phyloP scores from a whole-genome alignment of 2,888 invertebrate genomes.

The Drosophila lacicola region DNA sequence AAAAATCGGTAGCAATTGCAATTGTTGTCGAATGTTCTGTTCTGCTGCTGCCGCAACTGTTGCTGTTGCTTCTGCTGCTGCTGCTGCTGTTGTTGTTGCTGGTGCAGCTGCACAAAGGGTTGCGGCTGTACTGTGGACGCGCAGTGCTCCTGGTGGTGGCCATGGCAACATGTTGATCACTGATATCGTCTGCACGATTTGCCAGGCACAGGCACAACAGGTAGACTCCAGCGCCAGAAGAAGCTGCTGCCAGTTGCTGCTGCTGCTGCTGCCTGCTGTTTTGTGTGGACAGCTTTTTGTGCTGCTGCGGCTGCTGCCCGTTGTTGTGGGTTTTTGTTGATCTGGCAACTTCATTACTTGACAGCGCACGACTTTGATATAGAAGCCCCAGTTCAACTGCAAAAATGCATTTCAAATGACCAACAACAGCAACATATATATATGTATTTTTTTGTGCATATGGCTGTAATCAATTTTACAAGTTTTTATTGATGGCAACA shows the following conservation, averaged over 20 bases:
- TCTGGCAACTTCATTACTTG: constrained; percentile 81
- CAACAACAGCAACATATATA: constrained; percentile 27
- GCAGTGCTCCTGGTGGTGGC: constrained; percentile 48
- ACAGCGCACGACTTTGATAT: constrained; percentile 80
- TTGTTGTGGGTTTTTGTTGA: constrained; percentile 75
- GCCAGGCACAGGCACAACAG: constrained; percentile 63
- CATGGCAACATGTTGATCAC: constrained; percentile 74
- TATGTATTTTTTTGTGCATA: constrained; percentile 29
- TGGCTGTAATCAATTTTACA: constrained; percentile 78
- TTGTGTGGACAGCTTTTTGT: constrained; percentile 63
- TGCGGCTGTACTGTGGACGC: constrained; percentile 36
- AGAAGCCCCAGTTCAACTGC: constrained; percentile 40
- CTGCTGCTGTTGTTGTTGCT: constrained; percentile 15
- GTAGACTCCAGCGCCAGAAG: constrained; percentile 58
- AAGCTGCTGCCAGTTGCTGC: constrained; percentile 33
- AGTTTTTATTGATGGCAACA: constrained; percentile 64
- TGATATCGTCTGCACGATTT: constrained; percentile 76
- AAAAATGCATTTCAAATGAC: constrained; percentile 58
- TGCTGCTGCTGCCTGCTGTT: constrained; percentile 51
- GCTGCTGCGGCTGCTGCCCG: constrained; percentile 37
- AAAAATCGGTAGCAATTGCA: constrained; percentile 81
- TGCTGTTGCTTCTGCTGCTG: constrained; percentile 14
- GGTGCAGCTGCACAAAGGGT: constrained; percentile 64
- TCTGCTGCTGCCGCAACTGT: constrained; percentile 23
- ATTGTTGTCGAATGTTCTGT: constrained; percentile 68